Evolutionary conservation across 92 coral and sea anemone genomes (phyloP), one percentile per base, ranked within the genome.

Genomic region (Plumapathes pennacea): DNA sequence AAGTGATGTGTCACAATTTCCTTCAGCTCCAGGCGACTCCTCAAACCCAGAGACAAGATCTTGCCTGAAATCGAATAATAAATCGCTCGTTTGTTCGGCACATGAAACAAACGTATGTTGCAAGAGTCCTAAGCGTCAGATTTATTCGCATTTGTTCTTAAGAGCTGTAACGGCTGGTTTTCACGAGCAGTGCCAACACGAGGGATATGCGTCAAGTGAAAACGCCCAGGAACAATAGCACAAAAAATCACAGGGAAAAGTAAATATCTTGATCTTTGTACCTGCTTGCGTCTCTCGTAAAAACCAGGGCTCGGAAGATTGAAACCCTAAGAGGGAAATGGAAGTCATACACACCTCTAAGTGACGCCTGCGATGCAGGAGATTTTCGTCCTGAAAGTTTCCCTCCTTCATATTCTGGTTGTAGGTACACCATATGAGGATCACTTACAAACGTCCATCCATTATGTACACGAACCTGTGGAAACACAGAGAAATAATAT

Each of bases 371-470:
- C 7, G 99, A 84, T 31, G 83, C 60, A 8, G 88, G 80, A 18
- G 82, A 78, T 30, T 65, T 64, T 51, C 78, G 72, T 8, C 79
- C 83, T 11, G 83, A 83, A 54, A 46, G 63, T 50, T 85, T 83
- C 8, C 89, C 96, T 0, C 90, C 94, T 24, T 85, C 82, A 60
- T 69, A 88, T 32, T 81, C 99, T 22, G 95, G 96, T 57, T 94
- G 94, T 33, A 94, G 72, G 42, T 83, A 85, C 3, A 94, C 99
- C 25, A 84, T 67, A 42, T 94, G 99, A 7, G 99, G 96, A 26
- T 94, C 96, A 57, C 96, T 84, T 13, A 94, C 99, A 64, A 80
- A 94, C 44, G 88, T 80, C 99, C 99, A 94, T 29, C 99, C 99
- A 68, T 94, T 94, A 39, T 94, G 99, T 3, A 94, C 89, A 46